phyloP scores from a whole-genome alignment of 2,888 invertebrate species.

The Lasiommata megera region DNA sequence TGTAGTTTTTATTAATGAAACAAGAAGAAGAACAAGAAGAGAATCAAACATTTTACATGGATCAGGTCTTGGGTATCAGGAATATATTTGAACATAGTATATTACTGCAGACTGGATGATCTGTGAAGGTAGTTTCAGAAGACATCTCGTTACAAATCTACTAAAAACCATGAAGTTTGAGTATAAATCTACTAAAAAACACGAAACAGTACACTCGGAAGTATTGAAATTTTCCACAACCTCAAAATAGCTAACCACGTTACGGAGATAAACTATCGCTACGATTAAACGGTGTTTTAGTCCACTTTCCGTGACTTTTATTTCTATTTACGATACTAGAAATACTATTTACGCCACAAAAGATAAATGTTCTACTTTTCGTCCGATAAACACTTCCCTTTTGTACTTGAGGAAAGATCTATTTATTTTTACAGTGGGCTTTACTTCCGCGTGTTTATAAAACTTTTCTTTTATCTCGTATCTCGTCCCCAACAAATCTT shows the following conservation, averaged over 20 bases:
- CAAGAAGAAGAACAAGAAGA: too few relatives aligned
- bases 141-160: too few relatives aligned
- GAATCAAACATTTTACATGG: too few relatives aligned
- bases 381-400: conserved; percentile 15
- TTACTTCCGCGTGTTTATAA: conserved; percentile 6
- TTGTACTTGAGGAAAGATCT: conserved; percentile 11
- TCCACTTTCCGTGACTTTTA: conserved; percentile 15
- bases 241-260: neutral
- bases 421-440: conserved; percentile 7
- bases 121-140: too few relatives aligned
- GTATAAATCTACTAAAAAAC: too few relatives aligned
- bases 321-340: conserved; percentile 15
- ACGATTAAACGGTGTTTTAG: conserved; percentile 5
- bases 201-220: too few relatives aligned
- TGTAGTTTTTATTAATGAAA: too few relatives aligned
- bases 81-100: too few relatives aligned
- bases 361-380: conserved; percentile 12
- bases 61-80: too few relatives aligned
- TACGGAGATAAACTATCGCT: neutral
- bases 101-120: too few relatives aligned
- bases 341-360: conserved; percentile 15
- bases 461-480: conserved; percentile 8
- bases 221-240: neutral
- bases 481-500: conserved; percentile 10
- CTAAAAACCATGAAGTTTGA: too few relatives aligned